A percentile compares a stretch with the other conserved stretches of the same genome.
Conservation (phyloP, 1,140 invertebrate species). For the Rhopalosiphum maidis region DNA sequence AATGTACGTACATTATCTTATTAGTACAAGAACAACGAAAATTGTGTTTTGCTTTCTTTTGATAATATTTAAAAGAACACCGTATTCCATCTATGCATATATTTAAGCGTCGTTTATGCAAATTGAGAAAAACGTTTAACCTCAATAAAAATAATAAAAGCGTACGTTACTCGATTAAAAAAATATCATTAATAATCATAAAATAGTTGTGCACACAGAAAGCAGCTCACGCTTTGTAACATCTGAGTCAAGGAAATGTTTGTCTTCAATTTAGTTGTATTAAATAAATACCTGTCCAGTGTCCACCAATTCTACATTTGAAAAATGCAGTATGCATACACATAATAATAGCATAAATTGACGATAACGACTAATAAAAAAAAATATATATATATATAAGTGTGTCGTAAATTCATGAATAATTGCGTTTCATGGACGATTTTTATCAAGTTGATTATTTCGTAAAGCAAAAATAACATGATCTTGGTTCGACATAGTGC, state of each 20-base stretch:
- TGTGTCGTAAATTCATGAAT: background rate
- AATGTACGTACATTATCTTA: background rate
- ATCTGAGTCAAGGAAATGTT: background rate
- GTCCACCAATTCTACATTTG: background rate
- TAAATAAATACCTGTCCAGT: background rate
- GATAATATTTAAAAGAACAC: background rate
- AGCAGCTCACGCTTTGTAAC: too few species aligned
- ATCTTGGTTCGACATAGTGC: background rate
- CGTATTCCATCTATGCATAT: background rate
- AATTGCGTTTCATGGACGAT: background rate
- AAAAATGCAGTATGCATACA: background rate
- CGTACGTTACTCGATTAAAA: background rate
- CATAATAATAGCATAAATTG: background rate
- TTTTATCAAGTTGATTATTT: background rate
- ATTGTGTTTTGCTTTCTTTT: background rate
- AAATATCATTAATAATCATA: background rate
- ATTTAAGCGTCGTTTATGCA: background rate
- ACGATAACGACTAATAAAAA: background rate
- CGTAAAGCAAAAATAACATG: background rate
- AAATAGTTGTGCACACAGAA: background rate
- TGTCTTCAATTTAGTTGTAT: background rate
- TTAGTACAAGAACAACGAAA: background rate
- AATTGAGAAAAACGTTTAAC: background rate
- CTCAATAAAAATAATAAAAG: background rate
- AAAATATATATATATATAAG: background rate